Evolutionary conservation across 2,113 vertebrate species (phyloP), one percentile per base, ranked within the genome.

Genomic region (Plecotus auritus): DNA sequence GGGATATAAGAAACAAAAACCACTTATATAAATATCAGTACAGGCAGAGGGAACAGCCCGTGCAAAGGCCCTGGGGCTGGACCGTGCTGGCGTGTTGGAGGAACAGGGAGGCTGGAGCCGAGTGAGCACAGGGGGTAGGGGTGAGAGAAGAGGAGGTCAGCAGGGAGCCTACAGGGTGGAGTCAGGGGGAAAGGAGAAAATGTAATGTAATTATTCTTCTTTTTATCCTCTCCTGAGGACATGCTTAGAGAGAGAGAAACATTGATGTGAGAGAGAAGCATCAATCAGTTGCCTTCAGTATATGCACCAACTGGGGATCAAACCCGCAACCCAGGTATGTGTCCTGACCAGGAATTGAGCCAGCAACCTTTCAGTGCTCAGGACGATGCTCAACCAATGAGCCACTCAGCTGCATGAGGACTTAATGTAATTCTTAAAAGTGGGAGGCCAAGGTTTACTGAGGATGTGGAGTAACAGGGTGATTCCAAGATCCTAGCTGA

Each of bases 11-110:
- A 95, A 70, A 77, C 28, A 26, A 66, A 72, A 51, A 14, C 45
- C 49, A 32, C 40, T 73, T 67, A n/a, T 1, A 1, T 5, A 32
- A 42, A n/a, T 51, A 47, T 45, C 2, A 5, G 12, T 72, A 35
- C 49, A 35, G 40, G 30, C 54, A n/a, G 37, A 70, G 42, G 10
- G 45, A 6, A 72, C 7, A 47, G 26, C 30, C 0, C 0, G 1
- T 64, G 84, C 72, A 78, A 85, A 85, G 85, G 61, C 14, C 89
- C 82, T 30, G 85, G 16, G 76, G 69, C 54, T 35, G 54, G 26
- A 16, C 20, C 1, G 2, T 1, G 23, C 23, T 12, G 45, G 66
- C 2, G 0, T 8, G 4, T 26, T 66, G n/a, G 22, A 87, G 51
- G 49, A 51, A 7, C 35, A 26, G 59, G 0, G 9, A n/a, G 40